Conservation (phyloP, 2,888 invertebrate species). For the Ichneumoninae sp. region DNA sequence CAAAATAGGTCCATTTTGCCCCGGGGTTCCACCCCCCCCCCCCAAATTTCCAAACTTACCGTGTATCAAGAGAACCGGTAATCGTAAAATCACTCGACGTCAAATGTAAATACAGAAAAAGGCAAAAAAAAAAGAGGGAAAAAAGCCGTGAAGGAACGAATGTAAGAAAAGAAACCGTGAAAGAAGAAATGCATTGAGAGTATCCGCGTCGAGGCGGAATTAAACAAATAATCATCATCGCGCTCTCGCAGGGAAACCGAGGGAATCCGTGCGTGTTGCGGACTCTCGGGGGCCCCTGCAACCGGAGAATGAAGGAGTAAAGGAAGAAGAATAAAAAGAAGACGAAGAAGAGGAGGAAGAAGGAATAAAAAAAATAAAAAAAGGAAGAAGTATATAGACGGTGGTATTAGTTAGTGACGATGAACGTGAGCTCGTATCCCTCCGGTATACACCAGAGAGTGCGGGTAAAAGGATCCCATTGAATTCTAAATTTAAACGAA, state of each 20-base stretch:
- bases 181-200: conserved; percentile 63
- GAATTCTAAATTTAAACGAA: conserved; percentile 84
- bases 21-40: no score
- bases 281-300: conserved; percentile 49
- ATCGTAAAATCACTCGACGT: conserved; percentile 70
- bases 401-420: conserved; percentile 78
- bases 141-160: conserved; percentile 26
- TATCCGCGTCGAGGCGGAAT: conserved; percentile 65
- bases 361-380: conserved; percentile 35
- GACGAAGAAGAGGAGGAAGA: conserved; percentile 36
- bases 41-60: neutral
- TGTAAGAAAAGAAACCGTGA: neutral
- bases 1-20: no score
- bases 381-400: neutral
- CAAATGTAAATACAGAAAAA: conserved; percentile 41
- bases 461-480: conserved; percentile 84
- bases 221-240: conserved; percentile 62
- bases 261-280: conserved; percentile 57
- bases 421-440: conserved; percentile 78
- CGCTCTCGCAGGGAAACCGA: conserved; percentile 40
- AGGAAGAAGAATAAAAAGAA: conserved; percentile 32
- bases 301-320: conserved; percentile 54
- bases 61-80: conserved; percentile 69
- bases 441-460: conserved; percentile 41
- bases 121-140: conserved; percentile 18